Conservation (phyloP, 2,113 vertebrate genomes). For the Potamarius usumacintae region DNA sequence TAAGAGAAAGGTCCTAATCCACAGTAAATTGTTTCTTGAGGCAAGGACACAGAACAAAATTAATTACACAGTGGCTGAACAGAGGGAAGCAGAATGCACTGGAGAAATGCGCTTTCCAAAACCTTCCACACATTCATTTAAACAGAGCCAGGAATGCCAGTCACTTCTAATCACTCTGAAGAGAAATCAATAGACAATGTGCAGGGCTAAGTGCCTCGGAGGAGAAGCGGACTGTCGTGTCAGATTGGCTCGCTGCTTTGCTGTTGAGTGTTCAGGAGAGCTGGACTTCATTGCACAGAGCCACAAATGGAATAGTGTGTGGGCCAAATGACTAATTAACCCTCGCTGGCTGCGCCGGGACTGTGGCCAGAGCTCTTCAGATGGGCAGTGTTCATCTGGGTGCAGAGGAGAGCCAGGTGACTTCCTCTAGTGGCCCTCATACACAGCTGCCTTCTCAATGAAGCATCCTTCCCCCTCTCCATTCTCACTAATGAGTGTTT, state of each 20-base stretch:
- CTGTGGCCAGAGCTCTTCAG: not conserved
- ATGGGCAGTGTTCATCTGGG: conserved; percentile 31
- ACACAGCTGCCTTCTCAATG: conserved; percentile 3
- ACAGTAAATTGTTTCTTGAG: conserved; percentile 54
- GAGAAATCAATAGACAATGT: conserved; percentile 47
- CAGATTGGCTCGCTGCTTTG: conserved; percentile 5
- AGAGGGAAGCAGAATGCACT: conserved; percentile 37
- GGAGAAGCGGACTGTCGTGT: conserved; percentile 14
- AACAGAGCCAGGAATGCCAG: conserved; percentile 33
- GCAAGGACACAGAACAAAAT: conserved; percentile 54
- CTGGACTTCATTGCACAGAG: not conserved
- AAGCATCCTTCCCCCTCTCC: not conserved
- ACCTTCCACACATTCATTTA: conserved; percentile 45
- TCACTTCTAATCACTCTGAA: conserved; percentile 50
- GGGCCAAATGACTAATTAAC: conserved; percentile 40
- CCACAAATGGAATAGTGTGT: conserved; percentile 13
- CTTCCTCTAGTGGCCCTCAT: not conserved
- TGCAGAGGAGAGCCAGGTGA: conserved; percentile 25
- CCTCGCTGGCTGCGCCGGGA: conserved; percentile 16
- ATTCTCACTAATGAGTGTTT: conserved; percentile 19
- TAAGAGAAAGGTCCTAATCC: conserved; percentile 39
- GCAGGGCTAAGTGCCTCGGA: conserved; percentile 33
- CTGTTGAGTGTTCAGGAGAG: conserved; percentile 13
- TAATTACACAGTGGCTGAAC: conserved; percentile 59
- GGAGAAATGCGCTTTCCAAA: conserved; percentile 27